Evolutionary conservation across 1,140 invertebrate species (phyloP), one percentile per base, ranked within the genome.

Genomic region (Anoplophora glabripennis): DNA sequence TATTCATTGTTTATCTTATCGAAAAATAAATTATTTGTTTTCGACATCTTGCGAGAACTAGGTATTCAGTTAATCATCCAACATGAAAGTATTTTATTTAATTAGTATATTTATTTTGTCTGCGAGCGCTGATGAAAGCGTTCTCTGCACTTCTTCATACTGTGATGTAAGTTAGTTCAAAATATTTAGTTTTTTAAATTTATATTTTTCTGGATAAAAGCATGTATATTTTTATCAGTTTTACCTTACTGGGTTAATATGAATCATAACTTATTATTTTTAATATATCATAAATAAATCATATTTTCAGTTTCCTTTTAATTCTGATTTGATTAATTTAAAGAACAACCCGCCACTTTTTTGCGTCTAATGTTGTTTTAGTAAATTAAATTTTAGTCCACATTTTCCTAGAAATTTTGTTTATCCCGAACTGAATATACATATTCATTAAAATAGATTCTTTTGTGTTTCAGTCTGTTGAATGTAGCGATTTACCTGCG

Each of bases 401-500:
- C n/a, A n/a, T n/a, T n/a, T n/a, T n/a, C n/a, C n/a, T n/a, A n/a
- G n/a, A n/a, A n/a, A n/a, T n/a, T n/a, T n/a, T n/a, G n/a, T n/a
- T n/a, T n/a, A n/a, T n/a, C n/a, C n/a, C n/a, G n/a, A n/a, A n/a
- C n/a, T n/a, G n/a, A n/a, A n/a, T n/a, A n/a, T n/a, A n/a, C n/a
- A n/a, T n/a, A n/a, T n/a, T n/a, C n/a, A n/a, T n/a, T n/a, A n/a
- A n/a, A n/a, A n/a, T n/a, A n/a, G n/a, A n/a, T n/a, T n/a, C n/a
- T 49, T 53, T n/a, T 58, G n/a, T n/a, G n/a, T 53, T 57, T 38
- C 9, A 57, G 58, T 40, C 46, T 28, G 21, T 37, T 36, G 35
- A 12, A 42, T 82, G 80, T 57, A 14, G 67, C 0, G 21, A 61
- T 0, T 38, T 78, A 1, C 67, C 75, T 0, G 59, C 65, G 2